These are phyloP conservation scores for Corythornis vintsioides DNA, from an alignment of 2,113 vertebrate species.

Conservation along the genomic window DNA sequence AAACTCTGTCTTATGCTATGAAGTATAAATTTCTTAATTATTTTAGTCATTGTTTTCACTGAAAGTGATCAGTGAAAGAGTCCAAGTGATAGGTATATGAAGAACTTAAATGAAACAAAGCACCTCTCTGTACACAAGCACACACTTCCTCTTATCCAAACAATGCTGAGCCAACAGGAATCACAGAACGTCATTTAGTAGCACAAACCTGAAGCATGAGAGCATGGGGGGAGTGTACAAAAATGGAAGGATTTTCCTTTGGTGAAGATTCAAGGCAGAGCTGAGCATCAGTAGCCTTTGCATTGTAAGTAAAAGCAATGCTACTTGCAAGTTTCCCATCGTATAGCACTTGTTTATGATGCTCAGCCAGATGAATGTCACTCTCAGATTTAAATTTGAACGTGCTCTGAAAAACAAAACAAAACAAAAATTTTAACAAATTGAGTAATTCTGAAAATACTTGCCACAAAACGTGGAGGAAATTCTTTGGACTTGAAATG, in stretches of 20 bases:
- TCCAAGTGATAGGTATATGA: neutral
- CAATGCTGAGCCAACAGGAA: neutral
- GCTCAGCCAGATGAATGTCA: constrained; percentile 98
- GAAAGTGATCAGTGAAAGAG: neutral
- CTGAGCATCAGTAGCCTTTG: constrained; percentile 97
- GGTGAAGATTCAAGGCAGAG: constrained; percentile 98
- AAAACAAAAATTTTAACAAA: neutral
- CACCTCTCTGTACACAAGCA: neutral
- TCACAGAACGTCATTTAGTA: neutral
- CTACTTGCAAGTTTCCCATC: constrained; percentile 96
- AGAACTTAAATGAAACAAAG: neutral
- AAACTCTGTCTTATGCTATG: neutral
- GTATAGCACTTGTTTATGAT: constrained; percentile 97
- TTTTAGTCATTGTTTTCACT: neutral
- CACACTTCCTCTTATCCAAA: neutral
- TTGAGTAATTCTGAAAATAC: neutral
- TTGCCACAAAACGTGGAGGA: neutral
- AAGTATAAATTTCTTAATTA: neutral
- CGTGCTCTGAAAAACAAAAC: constrained; percentile 86
- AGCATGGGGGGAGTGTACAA: constrained; percentile 97
- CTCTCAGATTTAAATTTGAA: constrained; percentile 99
- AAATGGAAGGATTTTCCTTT: constrained; percentile 97
- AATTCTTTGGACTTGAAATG: neutral
- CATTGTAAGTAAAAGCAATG: constrained; percentile 98
- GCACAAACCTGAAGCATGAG: constrained; percentile 95